These are phyloP conservation scores for Staurois parvus DNA, from an alignment of 2,797 vertebrate species.

Conservation along the genomic window DNA sequence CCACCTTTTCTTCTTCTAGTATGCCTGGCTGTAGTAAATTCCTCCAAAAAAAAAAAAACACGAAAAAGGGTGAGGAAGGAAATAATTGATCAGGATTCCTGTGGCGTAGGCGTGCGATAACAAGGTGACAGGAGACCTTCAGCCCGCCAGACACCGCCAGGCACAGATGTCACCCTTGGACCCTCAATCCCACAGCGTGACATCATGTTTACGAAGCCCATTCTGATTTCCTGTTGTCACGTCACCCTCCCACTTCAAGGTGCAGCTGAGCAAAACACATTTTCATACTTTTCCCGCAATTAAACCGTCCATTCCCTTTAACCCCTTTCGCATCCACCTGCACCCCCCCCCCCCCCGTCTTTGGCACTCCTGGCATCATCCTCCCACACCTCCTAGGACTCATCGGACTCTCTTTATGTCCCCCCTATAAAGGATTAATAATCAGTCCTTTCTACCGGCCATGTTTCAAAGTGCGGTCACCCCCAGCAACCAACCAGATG, in stretches of 20 bases:
- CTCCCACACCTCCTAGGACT: neutral
- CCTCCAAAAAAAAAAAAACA: neutral
- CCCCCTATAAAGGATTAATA: constrained; percentile 27
- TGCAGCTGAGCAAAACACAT: neutral
- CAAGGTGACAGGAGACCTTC: constrained; percentile 21
- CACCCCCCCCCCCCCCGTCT: neutral
- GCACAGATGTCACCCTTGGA: constrained; percentile 37
- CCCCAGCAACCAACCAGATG: neutral
- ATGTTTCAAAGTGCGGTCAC: too few relatives aligned
- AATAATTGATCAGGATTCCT: neutral
- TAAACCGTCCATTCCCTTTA: neutral
- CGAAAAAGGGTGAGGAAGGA: neutral
- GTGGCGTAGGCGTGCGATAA: neutral
- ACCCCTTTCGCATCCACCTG: neutral
- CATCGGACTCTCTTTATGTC: neutral
- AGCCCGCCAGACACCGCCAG: constrained; percentile 14
- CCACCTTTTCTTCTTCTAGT: constrained; percentile 26
- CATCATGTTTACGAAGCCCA: constrained; percentile 43
- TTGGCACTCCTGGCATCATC: neutral
- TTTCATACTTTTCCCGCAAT: neutral
- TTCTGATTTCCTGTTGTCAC: neutral
- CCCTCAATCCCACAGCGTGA: constrained; percentile 28
- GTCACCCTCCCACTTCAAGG: constrained; percentile 13
- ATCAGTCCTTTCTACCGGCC: neutral
- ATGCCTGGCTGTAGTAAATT: constrained; percentile 24